Base-by-base conservation (phyloP, 1,140 invertebrate genomes). In the Caligus rogercresseyi region DNA sequence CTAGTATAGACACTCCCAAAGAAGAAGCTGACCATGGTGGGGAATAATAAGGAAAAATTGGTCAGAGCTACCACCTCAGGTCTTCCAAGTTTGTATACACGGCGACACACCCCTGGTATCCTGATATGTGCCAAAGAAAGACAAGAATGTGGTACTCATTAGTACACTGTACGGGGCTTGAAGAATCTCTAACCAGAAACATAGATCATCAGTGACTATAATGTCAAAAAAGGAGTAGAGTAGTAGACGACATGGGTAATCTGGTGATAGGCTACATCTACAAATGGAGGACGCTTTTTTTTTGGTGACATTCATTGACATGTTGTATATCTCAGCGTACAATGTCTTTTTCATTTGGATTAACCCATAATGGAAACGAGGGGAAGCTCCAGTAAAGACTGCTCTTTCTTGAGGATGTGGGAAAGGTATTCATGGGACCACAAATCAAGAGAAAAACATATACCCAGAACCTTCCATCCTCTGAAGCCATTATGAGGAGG, bases 131-230 rank as follows among this genome's bases (percentile, higher is more conserved):
- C 31, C 31, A n/a, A 43, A 43, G 31, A 43, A 43, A n/a, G 31
- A n/a, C n/a, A 43, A 43, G n/a, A 43, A 43, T 43, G 31, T 54
- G 19, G 56, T 54, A 26, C 31, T 25, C 52, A 55, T 62, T 31
- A 62, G 52, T 67, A 74, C 73, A 78, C 64, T 77, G 66, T 62
- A 78, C 76, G 31, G 78, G 78, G 64, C 78, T 73, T 23, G 81
- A 82, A 69, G 85, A 83, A 71, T 86, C 7, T n/a, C 31, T 43
- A 43, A n/a, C n/a, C n/a, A n/a, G n/a, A n/a, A n/a, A n/a, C n/a
- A n/a, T n/a, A 43, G n/a, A 43, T 43, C 7, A 43, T 43, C 31
- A 11, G n/a, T 43, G 31, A 43, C n/a, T n/a, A 43, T 11, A 43
- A n/a, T n/a, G 7, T 7, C 7, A 43, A 43, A 7, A 43, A 43